These are phyloP conservation scores for Tamandua tetradactyla DNA, from an alignment of 2,797 vertebrate species.

Conservation along the genomic window DNA sequence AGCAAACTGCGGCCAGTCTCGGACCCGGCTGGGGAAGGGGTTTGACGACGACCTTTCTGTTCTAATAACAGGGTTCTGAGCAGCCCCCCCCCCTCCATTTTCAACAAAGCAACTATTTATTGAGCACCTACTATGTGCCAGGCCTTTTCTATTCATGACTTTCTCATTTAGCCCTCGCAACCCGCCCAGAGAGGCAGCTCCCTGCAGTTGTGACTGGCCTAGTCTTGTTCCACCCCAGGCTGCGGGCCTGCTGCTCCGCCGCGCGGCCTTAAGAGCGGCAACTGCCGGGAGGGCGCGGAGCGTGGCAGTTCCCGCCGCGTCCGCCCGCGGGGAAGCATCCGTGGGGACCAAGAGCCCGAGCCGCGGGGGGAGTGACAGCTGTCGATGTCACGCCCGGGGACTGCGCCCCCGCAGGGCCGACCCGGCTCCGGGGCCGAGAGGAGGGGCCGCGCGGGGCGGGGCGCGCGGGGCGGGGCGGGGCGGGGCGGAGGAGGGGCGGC, in stretches of 20 bases:
- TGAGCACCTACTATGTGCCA: constrained; percentile 31
- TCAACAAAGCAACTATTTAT: not conserved
- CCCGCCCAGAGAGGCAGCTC: not conserved
- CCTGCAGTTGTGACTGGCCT: not conserved
- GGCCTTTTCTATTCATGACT: not conserved
- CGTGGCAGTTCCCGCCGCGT: not conserved
- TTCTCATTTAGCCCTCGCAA: not conserved
- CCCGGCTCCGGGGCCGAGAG: constrained; percentile 50
- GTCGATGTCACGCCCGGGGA: constrained; percentile 55
- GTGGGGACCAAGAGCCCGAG: constrained; percentile 6
- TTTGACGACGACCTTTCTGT: not conserved
- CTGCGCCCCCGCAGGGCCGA: constrained; percentile 62
- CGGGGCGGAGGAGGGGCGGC: constrained; percentile 70
- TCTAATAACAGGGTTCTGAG: not conserved
- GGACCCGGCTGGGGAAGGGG: not conserved
- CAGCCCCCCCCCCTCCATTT: not conserved
- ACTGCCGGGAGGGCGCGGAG: not conserved
- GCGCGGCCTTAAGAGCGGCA: constrained; percentile 6
- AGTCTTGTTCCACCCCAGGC: not conserved
- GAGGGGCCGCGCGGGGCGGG: constrained; percentile 65
- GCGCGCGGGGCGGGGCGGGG: constrained; percentile 65
- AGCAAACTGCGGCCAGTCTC: not conserved
- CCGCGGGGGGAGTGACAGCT: constrained; percentile 58
- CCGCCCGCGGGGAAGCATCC: constrained; percentile 30
- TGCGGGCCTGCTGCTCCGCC: constrained; percentile 25